phyloP scores from a whole-genome alignment of 2,797 vertebrate genomes.

The Dendrocincla fuliginosa region DNA sequence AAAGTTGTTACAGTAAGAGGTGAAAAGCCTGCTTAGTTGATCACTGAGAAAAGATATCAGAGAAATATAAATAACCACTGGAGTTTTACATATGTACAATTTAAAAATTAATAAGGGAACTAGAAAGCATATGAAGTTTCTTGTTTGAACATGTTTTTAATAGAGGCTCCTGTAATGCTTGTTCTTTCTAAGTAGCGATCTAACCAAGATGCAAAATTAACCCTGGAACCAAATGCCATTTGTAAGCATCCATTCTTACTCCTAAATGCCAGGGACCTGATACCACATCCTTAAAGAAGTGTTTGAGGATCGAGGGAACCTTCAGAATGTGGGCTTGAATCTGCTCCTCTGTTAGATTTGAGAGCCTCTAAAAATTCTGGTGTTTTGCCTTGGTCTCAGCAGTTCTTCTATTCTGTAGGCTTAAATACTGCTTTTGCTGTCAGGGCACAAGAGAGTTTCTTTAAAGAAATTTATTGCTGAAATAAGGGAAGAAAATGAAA shows the following conservation, averaged over 20 bases:
- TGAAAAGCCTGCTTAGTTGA: not conserved
- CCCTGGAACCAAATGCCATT: not conserved
- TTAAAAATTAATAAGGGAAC: not conserved
- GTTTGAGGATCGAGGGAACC: not conserved
- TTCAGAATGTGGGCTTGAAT: not conserved
- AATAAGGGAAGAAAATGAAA: conserved; percentile 56
- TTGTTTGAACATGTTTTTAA: not conserved
- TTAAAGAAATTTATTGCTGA: conserved; percentile 51
- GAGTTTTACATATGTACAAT: fast-evolving
- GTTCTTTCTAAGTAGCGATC: not conserved
- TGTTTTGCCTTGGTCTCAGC: not conserved
- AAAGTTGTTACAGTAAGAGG: not conserved
- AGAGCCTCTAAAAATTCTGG: not conserved
- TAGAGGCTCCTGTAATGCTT: not conserved
- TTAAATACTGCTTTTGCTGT: not conserved
- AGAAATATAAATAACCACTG: not conserved
- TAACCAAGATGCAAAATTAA: not conserved
- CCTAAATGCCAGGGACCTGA: not conserved
- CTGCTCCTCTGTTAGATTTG: not conserved
- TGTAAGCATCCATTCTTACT: not conserved
- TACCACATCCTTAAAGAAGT: not conserved
- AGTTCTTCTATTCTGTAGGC: not conserved
- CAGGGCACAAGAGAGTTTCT: not conserved
- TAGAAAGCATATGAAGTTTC: not conserved
- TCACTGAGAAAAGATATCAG: not conserved